Evolutionary conservation across 1,140 invertebrate genomes (phyloP), one percentile per base, ranked within the genome.

Genomic region (Homarus americanus): DNA sequence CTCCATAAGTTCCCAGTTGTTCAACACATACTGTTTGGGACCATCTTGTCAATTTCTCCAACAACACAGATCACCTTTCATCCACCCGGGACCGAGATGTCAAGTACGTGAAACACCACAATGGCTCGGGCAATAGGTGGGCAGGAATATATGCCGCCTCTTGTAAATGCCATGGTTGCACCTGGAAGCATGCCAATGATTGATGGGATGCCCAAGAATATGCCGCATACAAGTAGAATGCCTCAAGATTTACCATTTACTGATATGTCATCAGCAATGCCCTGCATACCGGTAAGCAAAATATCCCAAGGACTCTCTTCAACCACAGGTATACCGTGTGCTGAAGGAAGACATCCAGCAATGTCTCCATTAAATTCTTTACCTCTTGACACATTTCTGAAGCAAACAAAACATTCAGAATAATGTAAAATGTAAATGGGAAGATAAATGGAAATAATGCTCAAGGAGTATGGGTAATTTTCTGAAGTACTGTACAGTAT

Each of bases 21-120:
- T 82, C 99, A 99, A 94, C 99, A 99, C 94, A 97, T 99, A 69
- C 94, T 98, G 38, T 99, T 99, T 95, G 99, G 99, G 28, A 98
- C 97, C 38, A 94, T 99, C 5, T 95, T 99, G 66, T 88, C 87
- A 76, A 80, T 92, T 34, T 15, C 58, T 49, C 63, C 87, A 49
- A 87, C 92, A 38, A 63, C 41, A 72, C 75, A 85, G n/a, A 58
- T 87, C 2, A 66, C 69, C 24, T 91, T 78, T 41, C 85, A 83
- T 34, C 84, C 92, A 7, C 84, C 91, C 63, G 82, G 88, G n/a
- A 32, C 66, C 78, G 88, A 90, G 1, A 69, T 82, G 79, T 66
- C 87, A 76, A 76, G 53, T 41, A 32, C 28, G n/a, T 80, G 78
- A 79, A 78, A 24, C 15, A 53, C 82, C 36, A 4, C 36, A 41